phyloP scores from a whole-genome alignment of 92 coral and sea anemone genomes.

The Metridium senile region DNA sequence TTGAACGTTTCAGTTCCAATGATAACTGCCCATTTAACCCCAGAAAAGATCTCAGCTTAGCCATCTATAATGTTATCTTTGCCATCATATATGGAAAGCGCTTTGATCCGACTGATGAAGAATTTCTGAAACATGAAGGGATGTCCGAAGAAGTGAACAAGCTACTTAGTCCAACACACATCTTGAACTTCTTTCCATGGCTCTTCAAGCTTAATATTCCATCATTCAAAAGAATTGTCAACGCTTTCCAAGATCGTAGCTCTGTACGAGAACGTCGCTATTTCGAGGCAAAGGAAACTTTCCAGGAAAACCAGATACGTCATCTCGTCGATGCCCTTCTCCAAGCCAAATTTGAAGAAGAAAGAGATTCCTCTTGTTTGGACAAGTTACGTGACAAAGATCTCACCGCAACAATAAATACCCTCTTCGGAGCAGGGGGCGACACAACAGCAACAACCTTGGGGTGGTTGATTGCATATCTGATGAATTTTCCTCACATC shows the following conservation, averaged over 20 bases:
- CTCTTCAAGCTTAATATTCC: slow-evolving; percentile 15
- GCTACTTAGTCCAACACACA: background rate
- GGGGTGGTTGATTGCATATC: slow-evolving; percentile 54
- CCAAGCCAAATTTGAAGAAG: slow-evolving; percentile 32
- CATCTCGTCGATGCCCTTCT: slow-evolving; percentile 35
- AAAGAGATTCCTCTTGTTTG: slow-evolving; percentile 17
- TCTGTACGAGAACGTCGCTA: slow-evolving; percentile 14
- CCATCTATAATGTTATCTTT: slow-evolving; percentile 63
- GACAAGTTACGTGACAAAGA: slow-evolving; percentile 28
- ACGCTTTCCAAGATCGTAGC: background rate
- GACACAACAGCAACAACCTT: slow-evolving; percentile 70
- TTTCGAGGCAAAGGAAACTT: slow-evolving; percentile 21
- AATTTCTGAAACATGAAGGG: background rate
- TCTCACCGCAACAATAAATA: slow-evolving; percentile 49
- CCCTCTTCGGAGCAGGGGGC: slow-evolving; percentile 64
- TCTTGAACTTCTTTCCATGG: slow-evolving; percentile 28
- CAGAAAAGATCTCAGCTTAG: slow-evolving; percentile 47
- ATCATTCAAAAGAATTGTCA: background rate
- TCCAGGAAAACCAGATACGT: slow-evolving; percentile 35
- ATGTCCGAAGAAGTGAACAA: background rate
- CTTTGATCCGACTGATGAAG: slow-evolving; percentile 15
- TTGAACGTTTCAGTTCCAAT: slow-evolving; percentile 34
- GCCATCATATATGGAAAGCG: slow-evolving; percentile 60
- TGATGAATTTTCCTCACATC: slow-evolving; percentile 65
- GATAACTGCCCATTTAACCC: slow-evolving; percentile 57